Conservation (phyloP, 1,140 invertebrate species). For the Lethrus apterus region DNA sequence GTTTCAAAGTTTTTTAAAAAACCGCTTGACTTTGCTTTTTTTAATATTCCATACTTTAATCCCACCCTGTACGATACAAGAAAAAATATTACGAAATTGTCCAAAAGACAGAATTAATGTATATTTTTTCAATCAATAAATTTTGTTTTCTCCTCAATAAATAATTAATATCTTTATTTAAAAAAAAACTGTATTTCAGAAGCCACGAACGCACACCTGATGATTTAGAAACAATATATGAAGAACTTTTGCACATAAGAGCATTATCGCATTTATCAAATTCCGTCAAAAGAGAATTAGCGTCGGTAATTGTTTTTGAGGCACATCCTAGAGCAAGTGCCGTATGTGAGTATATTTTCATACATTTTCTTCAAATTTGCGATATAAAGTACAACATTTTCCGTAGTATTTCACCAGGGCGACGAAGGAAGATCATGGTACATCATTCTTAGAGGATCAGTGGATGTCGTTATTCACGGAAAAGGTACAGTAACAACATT, state of each 20-base stretch:
- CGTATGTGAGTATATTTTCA: slow-evolving; percentile 57
- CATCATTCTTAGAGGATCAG: slow-evolving; percentile 76
- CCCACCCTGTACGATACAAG: no score
- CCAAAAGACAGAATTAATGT: not conserved
- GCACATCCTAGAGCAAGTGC: slow-evolving; percentile 70
- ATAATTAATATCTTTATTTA: no score
- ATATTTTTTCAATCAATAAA: not conserved
- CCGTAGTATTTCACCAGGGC: slow-evolving; percentile 79
- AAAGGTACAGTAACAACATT: slow-evolving; percentile 79
- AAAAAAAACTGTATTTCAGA: no score
- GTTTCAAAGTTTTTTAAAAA: no score
- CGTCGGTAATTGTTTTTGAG: slow-evolving; percentile 75
- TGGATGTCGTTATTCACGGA: slow-evolving; percentile 80
- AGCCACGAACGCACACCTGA: slow-evolving; percentile 67
- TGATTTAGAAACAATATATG: slow-evolving; percentile 79
- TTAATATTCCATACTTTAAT: no score
- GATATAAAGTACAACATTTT: slow-evolving; percentile 8
- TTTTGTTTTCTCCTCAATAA: slow-evolving; percentile 5
- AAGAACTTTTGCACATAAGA: slow-evolving; percentile 76
- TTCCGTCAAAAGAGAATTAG: slow-evolving; percentile 75
- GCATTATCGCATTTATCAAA: slow-evolving; percentile 75
- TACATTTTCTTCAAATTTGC: not conserved
- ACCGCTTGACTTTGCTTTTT: no score
- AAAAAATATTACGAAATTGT: no score
- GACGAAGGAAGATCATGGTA: slow-evolving; percentile 87